Base-by-base conservation (phyloP, 2,888 invertebrate species). In the Thera britannica region DNA sequence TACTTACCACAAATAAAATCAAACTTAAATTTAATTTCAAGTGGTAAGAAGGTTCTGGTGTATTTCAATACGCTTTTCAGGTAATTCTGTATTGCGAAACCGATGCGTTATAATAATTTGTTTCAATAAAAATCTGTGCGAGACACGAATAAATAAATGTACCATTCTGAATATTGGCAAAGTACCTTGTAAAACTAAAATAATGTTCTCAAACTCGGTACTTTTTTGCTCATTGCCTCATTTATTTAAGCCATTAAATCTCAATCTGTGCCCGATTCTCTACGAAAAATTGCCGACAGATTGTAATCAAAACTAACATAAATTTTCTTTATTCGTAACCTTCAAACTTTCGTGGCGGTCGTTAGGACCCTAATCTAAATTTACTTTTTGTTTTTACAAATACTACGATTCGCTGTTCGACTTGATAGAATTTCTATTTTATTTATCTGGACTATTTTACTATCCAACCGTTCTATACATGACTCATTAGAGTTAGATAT, bases 321-420 rank as follows among this genome's bases (percentile, higher is more conserved):
- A 74, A 77, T 77, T 75, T 74, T 62, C 72, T 75, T 74, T 73
- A 70, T 71, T 67, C 59, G 62, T 70, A 76, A 75, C 73, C 74
- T 77, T 72, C 71, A 65, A 61, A 65, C 61, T 71, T 69, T 64
- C 62, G 54, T 58, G 65, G 49, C 11, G 77, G 77, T 74, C 68
- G 72, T 76, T 76, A 72, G 36, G 63, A 63, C 68, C 68, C 46
- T 61, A 60, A 65, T 58, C 64, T n/a, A 61, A 60, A 61, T 48
- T 58, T 59, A 52, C 35, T 52, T 56, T 63, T 67, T 36, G 38
- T 58, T 65, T 57, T 41, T 12, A 11, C 48, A 58, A 52, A 6
- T 46, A 52, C 12, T 65, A n/a, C 49, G 3, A 62, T 35, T 2
- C 61, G 51, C 23, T 44, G 23, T 56, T 62, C 23, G 52, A 52